A percentile compares a stretch with the other conserved stretches of the same genome.
These are phyloP conservation scores for Fulica atra DNA, from an alignment of 2,113 vertebrate genomes.

Conservation along the genomic window DNA sequence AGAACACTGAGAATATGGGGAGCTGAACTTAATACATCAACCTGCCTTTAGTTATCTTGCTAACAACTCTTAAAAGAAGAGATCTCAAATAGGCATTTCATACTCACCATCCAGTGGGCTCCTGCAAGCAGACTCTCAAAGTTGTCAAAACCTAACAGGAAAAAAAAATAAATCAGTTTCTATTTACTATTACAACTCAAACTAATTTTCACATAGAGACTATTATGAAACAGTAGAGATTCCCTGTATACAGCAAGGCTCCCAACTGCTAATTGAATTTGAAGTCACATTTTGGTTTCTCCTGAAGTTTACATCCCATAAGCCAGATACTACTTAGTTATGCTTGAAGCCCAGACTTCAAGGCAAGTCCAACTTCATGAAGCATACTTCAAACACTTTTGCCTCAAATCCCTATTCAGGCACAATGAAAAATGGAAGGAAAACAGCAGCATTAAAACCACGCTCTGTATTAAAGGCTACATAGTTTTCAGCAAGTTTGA, in stretches of 20 bases:
- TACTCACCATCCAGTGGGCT: conserved; percentile 97
- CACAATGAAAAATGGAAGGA: not conserved
- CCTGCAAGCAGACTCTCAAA: conserved; percentile 91
- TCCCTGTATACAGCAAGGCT: not conserved
- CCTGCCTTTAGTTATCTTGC: not conserved
- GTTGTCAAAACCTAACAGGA: conserved; percentile 81
- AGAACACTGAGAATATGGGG: fast-evolving
- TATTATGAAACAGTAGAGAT: not conserved
- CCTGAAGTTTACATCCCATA: not conserved
- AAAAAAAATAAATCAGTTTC: not conserved
- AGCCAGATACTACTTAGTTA: not conserved
- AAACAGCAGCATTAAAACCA: not conserved
- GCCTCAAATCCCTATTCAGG: not conserved
- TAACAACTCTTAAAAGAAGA: not conserved
- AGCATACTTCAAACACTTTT: not conserved
- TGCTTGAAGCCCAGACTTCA: not conserved
- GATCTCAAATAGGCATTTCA: not conserved
- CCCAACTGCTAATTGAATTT: not conserved
- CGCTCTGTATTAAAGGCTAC: not conserved
- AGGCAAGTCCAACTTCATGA: not conserved
- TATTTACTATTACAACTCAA: not conserved
- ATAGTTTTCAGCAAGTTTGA: not conserved
- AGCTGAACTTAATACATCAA: not conserved
- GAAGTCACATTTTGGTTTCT: not conserved
- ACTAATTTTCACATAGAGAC: not conserved